These are phyloP conservation scores for Latrodectus hesperus DNA, from an alignment of 2,888 invertebrate species.

Conservation along the genomic window DNA sequence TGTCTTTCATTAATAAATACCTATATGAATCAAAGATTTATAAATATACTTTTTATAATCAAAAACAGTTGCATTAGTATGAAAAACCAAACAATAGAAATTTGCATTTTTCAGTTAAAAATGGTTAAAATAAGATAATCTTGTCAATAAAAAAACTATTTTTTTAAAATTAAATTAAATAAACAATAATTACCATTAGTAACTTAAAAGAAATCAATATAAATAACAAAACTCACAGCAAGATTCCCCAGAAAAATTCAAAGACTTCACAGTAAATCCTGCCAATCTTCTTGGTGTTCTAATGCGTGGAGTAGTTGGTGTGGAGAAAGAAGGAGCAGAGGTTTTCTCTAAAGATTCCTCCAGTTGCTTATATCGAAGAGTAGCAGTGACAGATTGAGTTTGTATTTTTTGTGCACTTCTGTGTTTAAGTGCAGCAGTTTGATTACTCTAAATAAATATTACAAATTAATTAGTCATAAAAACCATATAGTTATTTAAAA, in stretches of 20 bases:
- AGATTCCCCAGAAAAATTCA: conserved; percentile 31
- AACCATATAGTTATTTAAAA: too few relatives aligned
- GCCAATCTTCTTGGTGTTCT: conserved; percentile 4
- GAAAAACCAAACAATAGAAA: too few relatives aligned
- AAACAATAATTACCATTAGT: neutral
- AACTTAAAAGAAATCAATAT: neutral
- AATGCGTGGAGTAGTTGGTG: neutral
- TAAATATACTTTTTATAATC: too few relatives aligned
- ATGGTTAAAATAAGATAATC: neutral
- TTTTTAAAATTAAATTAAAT: neutral
- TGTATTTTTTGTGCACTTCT: conserved; percentile 26
- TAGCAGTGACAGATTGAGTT: conserved; percentile 21
- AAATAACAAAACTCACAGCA: conserved; percentile 9
- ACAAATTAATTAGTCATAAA: too few relatives aligned
- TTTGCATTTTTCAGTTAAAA: neutral
- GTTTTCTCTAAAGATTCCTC: neutral
- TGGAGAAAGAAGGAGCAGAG: neutral
- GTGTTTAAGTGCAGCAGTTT: neutral
- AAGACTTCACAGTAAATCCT: conserved; percentile 1
- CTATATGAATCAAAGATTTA: too few relatives aligned
- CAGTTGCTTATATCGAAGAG: neutral
- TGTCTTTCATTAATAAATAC: too few relatives aligned
- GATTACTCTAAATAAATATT: conserved; percentile 20
- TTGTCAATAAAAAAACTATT: neutral
- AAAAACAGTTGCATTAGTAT: too few relatives aligned